phyloP scores from a whole-genome alignment of 30 jellyfish, hydroid and myxozoan species.

The Aurelia sp. region DNA sequence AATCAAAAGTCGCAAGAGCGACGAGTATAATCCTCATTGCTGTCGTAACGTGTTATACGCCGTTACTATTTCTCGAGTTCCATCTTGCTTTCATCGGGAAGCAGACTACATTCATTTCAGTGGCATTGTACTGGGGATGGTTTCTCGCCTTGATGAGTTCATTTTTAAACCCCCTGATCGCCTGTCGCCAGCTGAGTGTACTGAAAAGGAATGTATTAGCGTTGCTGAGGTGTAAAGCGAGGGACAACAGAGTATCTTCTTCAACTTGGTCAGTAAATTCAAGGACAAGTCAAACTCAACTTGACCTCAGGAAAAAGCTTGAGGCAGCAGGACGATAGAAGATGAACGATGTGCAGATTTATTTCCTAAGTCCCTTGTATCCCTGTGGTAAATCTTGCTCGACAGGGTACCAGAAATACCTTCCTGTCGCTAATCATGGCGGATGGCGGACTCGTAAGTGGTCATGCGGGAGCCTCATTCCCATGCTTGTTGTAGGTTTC shows the following conservation, averaged over 20 bases:
- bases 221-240: neutral
- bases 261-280: neutral
- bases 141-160: constrained; percentile 24
- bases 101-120: neutral
- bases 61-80: constrained; percentile 35
- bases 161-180: constrained; percentile 41
- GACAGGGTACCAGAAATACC: too few relatives aligned
- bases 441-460: too few relatives aligned
- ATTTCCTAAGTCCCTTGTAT: too few relatives aligned
- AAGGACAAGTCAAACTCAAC: constrained; percentile 13
- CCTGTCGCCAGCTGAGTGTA: constrained; percentile 51
- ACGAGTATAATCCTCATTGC: constrained; percentile 43
- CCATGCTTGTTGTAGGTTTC: too few relatives aligned
- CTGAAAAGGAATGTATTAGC: constrained; percentile 12
- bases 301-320: neutral
- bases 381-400: too few relatives aligned
- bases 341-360: too few relatives aligned
- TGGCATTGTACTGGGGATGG: constrained; percentile 56
- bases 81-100: constrained; percentile 25
- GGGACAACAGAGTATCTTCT: constrained; percentile 10
- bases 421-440: too few relatives aligned
- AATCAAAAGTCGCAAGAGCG: constrained; percentile 66
- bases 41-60: constrained; percentile 36
- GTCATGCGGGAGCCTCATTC: too few relatives aligned
- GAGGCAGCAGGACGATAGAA: too few relatives aligned